Base-by-base conservation (phyloP, 1,140 invertebrate genomes). In the Trichonephila inaurata region DNA sequence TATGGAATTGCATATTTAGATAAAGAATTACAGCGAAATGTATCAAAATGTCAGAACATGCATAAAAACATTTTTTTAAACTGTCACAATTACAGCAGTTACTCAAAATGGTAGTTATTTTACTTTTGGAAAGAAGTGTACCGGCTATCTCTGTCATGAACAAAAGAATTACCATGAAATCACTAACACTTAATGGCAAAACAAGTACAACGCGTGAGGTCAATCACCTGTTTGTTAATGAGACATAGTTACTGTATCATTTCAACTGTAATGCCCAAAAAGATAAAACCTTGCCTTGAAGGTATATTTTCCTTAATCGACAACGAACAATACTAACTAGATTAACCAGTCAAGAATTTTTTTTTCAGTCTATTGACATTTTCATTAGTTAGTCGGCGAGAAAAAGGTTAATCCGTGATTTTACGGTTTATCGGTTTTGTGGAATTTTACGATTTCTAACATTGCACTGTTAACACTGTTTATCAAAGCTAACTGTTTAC, bases 251-350 rank as follows among this genome's bases (percentile, higher is more conserved):
- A 40, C 16, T 18, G 72, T 77, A 33, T 33, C 33, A 77, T 18
- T 77, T 77, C 72, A 33, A 33, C 72, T 77, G 28, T 77, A 18
- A 77, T 40, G 72, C 28, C 18, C 40, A 40, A 40, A 77, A 33
- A 28, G 72, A 77, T 77, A 77, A 77, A 77, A 77, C 18, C 33
- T 40, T 77, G 24, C 72, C 28, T 28, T 40, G 14, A 28, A 40
- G 72, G 72, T 28, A 51, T 77, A 14, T 77, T 77, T 77, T 77
- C 72, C 28, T 77, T 19, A 40, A 77, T 64, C 62, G 62, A 64
- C 18, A 64, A 21, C 18, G 16, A 64, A 64, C 62, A 18, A 64
- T 40, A 40, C 28, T 77, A 77, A 77, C 72, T 77, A 77, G 72
- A 77, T 77, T 77, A 77, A 77, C 72, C 72, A 77, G 72, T 77